Evolutionary conservation across 2,888 invertebrate genomes (phyloP), one percentile per base, ranked within the genome.

Genomic region (Antheraea yamamai): DNA sequence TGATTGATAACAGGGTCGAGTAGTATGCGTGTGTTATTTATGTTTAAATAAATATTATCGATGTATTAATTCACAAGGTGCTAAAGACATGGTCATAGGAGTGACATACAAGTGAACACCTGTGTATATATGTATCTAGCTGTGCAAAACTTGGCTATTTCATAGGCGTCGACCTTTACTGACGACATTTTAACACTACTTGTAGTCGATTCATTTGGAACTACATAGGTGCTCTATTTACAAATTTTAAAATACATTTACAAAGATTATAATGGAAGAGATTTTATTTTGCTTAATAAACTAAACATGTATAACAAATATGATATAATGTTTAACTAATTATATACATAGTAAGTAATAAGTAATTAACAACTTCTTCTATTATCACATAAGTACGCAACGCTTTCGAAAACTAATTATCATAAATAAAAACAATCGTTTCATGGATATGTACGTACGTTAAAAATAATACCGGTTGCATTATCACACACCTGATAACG

Each of bases 321-420:
- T 87, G 87, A 85, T 86, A 90, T 84, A 89, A 87, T 87, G 85
- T 86, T 84, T 84, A 70, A 70, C 39, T 85, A 85, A 85, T 88
- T 92, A 92, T 93, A 87, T 91, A 93, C 92, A 93, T 85, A 84
- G 84, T 85, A 87, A 86, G 87, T 87, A 88, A 89, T 92, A 61
- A 61, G 61, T 61, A 91, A 90, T 88, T 90, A 90, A 88, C 87
- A 88, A 89, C 88, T 87, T 87, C 84, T 85, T 84, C 88, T 91
- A 92, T 90, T 94, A 94, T 94, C 94, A 94, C 94, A 94, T 93
- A 93, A 93, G 92, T 94, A 94, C 93, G 89, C 91, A 87, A 90
- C 88, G 87, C 86, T 86, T 86, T 86, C 88, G 88, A 89, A 87
- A 85, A 87, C 88, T 85, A 87, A 80, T 84, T 87, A 85, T 82